Evolutionary conservation across 2,113 vertebrate genomes (phyloP), one percentile per base, ranked within the genome.

Genomic region (Ctenodactylus gundi): DNA sequence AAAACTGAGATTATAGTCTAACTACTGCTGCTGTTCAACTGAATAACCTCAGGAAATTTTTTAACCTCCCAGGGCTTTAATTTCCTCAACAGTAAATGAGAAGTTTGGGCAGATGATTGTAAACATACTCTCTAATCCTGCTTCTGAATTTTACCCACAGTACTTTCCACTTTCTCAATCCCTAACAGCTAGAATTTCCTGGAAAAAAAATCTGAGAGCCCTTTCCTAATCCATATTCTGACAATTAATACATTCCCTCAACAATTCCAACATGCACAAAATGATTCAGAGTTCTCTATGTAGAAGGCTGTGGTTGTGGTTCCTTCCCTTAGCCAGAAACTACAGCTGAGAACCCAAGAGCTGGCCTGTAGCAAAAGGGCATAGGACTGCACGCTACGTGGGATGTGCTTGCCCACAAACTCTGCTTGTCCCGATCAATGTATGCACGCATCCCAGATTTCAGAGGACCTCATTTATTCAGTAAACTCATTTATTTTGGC

Each of bases 221-320:
- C 23, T 76, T 76, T 60, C 27, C 36, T 68, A 18, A 60, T 88
- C 65, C 76, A 72, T 72, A 93, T 82, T 93, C 72, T 73, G n/a
- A n/a, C n/a, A n/a, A n/a, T n/a, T 70, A 6, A 20, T 82, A 18
- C 34, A 39, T 78, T 90, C 34, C 87, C 41, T 39, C 65, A 73
- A 92, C 87, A 51, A 82, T 90, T 92, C 94, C 92, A 93, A 88
- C 95, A 77, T 53, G 21, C 21, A 53, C 27, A 29, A 6, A 8
- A 85, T 82, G 67, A 73, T 88, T 41, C 68, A 67, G 34, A 46
- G 39, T n/a, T 44, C 85, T 91, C 34, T 39, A 23, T 14, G 39
- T 58, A 76, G 70, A 90, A 85, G 80, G 12, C 65, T 73, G 23
- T 49, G 13, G 49, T 23, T 76, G 49, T 55, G 53, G 53, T 55